Evolutionary conservation across 2,888 invertebrate species (phyloP).

Genomic region (Eutolmus rufibarbis): DNA sequence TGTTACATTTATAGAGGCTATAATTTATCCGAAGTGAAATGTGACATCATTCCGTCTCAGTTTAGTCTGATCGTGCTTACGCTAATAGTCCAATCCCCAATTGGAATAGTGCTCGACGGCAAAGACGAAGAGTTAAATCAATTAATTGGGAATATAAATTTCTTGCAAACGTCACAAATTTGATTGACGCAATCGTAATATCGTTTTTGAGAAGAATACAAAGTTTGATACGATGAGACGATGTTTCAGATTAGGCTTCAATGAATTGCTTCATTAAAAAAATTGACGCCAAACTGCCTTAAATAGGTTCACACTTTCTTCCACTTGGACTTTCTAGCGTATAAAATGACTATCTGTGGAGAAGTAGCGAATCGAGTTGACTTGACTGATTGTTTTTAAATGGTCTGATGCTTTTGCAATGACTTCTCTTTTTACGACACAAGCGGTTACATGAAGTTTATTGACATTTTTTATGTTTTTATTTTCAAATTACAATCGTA

Average conservation of each 20-base stretch:
- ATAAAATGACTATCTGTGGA: neutral
- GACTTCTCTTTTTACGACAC: neutral
- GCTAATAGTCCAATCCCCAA: neutral
- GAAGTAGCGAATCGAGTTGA: neutral
- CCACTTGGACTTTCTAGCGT: neutral
- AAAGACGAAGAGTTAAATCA: neutral
- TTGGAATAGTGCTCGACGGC: neutral
- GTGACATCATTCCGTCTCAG: neutral
- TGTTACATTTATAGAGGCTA: neutral
- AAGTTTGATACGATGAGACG: neutral
- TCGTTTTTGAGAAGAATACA: neutral
- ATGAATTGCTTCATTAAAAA: neutral
- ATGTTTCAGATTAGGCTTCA: neutral
- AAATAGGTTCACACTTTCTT: neutral
- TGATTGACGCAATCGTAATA: constrained; percentile 10
- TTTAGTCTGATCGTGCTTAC: neutral
- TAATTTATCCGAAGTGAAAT: neutral
- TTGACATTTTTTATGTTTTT: neutral
- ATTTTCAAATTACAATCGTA: too few species aligned
- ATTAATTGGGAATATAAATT: neutral
- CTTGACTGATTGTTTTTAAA: neutral
- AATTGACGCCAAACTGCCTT: neutral
- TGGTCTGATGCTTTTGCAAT: neutral
- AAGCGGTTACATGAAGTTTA: neutral
- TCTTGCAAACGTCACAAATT: neutral